Conservation (phyloP, 2,797 vertebrate genomes). For the Allobates femoralis region DNA sequence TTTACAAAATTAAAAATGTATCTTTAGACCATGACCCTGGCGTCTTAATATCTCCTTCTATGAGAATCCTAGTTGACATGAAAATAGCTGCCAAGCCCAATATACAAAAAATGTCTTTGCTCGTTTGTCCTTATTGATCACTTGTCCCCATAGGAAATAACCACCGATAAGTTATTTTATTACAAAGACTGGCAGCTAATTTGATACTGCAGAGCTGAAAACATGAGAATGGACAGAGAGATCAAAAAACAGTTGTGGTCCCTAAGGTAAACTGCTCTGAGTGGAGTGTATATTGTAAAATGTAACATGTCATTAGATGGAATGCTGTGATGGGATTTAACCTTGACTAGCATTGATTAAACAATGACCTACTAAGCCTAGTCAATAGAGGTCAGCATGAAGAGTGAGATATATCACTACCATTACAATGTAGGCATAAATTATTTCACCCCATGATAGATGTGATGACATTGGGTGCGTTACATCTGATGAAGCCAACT, state of each 20-base stretch:
- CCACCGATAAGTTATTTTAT: not conserved
- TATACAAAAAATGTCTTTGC: not conserved
- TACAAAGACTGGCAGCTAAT: conserved; percentile 27
- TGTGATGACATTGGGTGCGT: not conserved
- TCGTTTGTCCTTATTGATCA: conserved; percentile 29
- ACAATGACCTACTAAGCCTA: conserved; percentile 24
- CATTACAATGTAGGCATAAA: conserved; percentile 7
- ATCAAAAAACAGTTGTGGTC: conserved; percentile 11
- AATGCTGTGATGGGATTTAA: conserved; percentile 45
- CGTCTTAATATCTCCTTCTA: not conserved
- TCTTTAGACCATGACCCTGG: not conserved
- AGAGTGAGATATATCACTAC: not conserved
- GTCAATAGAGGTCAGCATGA: conserved; percentile 38
- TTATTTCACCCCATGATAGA: not conserved
- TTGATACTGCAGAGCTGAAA: conserved; percentile 21
- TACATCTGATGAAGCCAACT: not conserved
- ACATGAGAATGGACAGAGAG: conserved; percentile 15
- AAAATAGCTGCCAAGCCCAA: not conserved
- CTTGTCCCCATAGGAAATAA: conserved; percentile 5
- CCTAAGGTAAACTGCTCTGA: conserved; percentile 25
- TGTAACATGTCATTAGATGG: conserved; percentile 23
- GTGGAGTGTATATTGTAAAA: conserved; percentile 20
- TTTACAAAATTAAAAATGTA: not conserved
- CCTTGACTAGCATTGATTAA: conserved; percentile 54
- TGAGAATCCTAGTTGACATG: not conserved